Evolutionary conservation across 1,140 invertebrate genomes (phyloP), one percentile per base, ranked within the genome.

Genomic region (Kradibia gibbosae): DNA sequence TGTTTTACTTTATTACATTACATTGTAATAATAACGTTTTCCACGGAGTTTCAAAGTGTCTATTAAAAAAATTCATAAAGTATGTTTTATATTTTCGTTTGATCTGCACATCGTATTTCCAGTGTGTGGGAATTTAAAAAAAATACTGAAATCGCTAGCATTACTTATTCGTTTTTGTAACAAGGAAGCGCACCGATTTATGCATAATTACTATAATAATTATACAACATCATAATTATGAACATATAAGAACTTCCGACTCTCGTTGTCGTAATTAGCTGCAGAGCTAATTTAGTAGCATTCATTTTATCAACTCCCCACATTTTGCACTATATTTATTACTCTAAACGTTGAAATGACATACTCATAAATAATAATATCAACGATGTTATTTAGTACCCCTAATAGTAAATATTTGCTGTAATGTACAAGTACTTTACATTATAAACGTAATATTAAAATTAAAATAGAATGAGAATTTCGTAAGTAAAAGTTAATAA

Each of bases 261-360:
- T 31, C 65, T 28, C 50, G 53, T 81, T 75, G 57, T 75, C 84
- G 84, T 89, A 88, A 89, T 89, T 89, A 88, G 88, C 87, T 86
- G 84, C 81, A 84, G 85, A 86, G 87, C 86, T 89, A 88, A 88
- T 88, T 88, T 88, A 75, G 83, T 53, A 76, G 39, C 83, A 82
- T 87, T 89, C 88, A 86, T 84, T 74, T 81, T 15, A 53, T 50
- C 79, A 28, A 67, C 84, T 22, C 25, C 31, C 25, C 34, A 22
- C 53, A 36, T 73, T 53, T 48, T 39, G 20, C n/a, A 36, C 22
- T 67, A 67, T 10, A 15, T 45, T 13, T 60, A n/a, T n/a, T n/a
- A n/a, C n/a, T n/a, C n/a, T n/a, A n/a, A n/a, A n/a, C n/a, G n/a
- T n/a, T n/a, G n/a, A n/a, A n/a, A n/a, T n/a, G n/a, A n/a, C n/a